Conservation (phyloP, 2,797 vertebrate species). For the Urocyon cinereoargenteus region DNA sequence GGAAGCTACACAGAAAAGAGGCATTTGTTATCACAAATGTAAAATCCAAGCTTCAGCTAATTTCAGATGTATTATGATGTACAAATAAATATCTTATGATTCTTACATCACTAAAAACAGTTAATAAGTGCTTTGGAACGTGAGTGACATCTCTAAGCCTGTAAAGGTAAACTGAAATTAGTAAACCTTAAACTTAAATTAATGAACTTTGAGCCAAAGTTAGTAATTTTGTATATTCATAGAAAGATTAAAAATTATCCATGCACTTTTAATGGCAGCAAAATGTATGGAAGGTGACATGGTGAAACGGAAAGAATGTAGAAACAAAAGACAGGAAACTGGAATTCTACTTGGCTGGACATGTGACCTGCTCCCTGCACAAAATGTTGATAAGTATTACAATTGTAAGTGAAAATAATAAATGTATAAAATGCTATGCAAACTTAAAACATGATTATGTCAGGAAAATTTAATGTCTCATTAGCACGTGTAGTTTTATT, state of each 20-base stretch:
- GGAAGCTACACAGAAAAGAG: not conserved
- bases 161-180: not conserved
- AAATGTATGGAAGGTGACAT: not conserved
- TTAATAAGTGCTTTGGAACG: conserved; percentile 7
- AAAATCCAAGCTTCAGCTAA: conserved; percentile 11
- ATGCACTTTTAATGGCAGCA: not conserved
- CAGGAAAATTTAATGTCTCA: conserved; percentile 33
- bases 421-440: not conserved
- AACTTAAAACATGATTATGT: not conserved
- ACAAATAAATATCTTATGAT: conserved; percentile 21
- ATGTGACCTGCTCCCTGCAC: not conserved
- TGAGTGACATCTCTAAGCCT: not conserved
- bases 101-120: not conserved
- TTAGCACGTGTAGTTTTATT: not conserved
- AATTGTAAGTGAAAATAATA: not conserved
- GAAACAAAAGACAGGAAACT: not conserved
- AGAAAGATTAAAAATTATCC: not conserved
- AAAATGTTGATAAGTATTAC: not conserved
- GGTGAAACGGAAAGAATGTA: not conserved
- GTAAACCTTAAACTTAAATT: conserved; percentile 42
- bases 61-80: not conserved
- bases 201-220: not conserved
- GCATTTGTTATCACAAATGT: not conserved
- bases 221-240: not conserved
- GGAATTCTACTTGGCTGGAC: not conserved